Base-by-base conservation (phyloP, 2,113 vertebrate species). In the Pygoscelis antarcticus region DNA sequence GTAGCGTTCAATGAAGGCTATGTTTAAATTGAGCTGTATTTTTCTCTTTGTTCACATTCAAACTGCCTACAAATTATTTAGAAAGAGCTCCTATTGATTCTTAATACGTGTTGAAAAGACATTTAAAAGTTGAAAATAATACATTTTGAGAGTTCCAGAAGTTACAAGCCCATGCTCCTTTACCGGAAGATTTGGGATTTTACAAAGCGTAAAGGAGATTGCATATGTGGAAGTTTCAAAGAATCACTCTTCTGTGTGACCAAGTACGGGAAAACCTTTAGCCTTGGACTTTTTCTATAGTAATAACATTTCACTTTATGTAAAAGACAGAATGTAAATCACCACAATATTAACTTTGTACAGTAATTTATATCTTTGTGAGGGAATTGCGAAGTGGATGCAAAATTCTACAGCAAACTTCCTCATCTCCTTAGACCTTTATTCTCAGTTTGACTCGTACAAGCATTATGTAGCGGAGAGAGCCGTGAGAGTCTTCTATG, bases 401-500 rank as follows among this genome's bases (percentile, higher is more conserved):
- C 32, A 58, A 49, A 87, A 74, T 15, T 57, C 34, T 51, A 14
- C 14, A 52, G 44, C 44, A 79, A 83, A 65, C 26, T 27, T 74
- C 10, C 34, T 49, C 5, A 19, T 47, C 25, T 54, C n/a, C 15
- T 42, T 91, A 81, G 62, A 25, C 40, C 46, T 80, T 57, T 58
- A 36, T 51, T 62, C 34, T 87, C 11, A 32, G 9, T 47, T 90
- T 83, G 60, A 8, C 8, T 87, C 1, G 2, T 61, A 26, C 0
- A 1, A 62, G 9, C 30, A 15, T 58, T 65, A 40, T 0, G 1
- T 77, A 49, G 71, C 0, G 0, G 40, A 60, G 32, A 51, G 40
- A 20, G 6, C 54, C 34, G 7, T 13, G 14, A 72, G 34, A 46
- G 27, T 55, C 47, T 69, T 51, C 10, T 52, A 0, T 47, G 13